Conservation (phyloP, 1,140 invertebrate genomes). For the Eumeta japonica region DNA sequence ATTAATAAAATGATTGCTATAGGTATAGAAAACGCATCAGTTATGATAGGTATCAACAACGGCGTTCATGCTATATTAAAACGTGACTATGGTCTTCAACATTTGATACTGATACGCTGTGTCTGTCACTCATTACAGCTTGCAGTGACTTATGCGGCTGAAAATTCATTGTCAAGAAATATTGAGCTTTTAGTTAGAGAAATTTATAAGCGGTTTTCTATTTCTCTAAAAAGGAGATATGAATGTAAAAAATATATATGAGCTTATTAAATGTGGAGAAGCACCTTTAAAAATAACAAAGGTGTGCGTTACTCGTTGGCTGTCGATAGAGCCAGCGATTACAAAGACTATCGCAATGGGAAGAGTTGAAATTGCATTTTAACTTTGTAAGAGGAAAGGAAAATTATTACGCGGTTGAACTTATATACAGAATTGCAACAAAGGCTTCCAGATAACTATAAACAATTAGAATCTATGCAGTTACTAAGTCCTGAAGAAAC, state of each 20-base stretch:
- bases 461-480: too few relatives aligned
- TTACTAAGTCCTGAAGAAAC: background rate
- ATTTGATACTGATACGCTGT: conserved; percentile 12
- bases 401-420: conserved; percentile 9
- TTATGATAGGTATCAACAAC: conserved; percentile 14
- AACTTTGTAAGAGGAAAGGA: conserved; percentile 13
- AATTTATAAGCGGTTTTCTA: conserved; percentile 8
- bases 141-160: too few relatives aligned
- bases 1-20: conserved; percentile 13
- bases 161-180: too few relatives aligned
- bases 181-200: too few relatives aligned
- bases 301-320: too few relatives aligned
- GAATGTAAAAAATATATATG: conserved; percentile 11
- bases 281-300: too few relatives aligned
- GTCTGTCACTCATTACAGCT: too few relatives aligned
- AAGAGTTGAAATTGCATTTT: conserved; percentile 9
- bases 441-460: too few relatives aligned
- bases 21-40: conserved; percentile 13
- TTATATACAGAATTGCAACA: too few relatives aligned
- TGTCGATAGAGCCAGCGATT: conserved; percentile 14
- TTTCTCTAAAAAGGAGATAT: conserved; percentile 10
- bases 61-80: conserved; percentile 14
- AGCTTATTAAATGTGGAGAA: too few relatives aligned
- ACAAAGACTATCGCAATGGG: conserved; percentile 12
- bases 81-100: conserved; percentile 8